Evolutionary conservation across 2,113 vertebrate species (phyloP).

Genomic region (Peromyscus leucopus): DNA sequence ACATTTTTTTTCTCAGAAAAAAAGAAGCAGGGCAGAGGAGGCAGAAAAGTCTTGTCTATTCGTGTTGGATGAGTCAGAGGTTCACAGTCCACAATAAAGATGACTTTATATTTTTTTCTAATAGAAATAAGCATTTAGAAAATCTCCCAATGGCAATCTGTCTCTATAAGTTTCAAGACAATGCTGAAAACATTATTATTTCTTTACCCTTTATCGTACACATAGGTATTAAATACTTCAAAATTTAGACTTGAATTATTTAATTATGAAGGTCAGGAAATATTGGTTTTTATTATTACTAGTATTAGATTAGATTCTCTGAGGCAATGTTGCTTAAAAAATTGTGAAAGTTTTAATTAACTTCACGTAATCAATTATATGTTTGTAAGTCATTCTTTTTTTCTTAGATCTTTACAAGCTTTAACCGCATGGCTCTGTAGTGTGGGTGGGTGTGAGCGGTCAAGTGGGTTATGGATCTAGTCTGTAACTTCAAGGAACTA

Average conservation of each 20-base stretch:
- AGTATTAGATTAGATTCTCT: slow-evolving; percentile 39
- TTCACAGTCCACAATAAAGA: slow-evolving; percentile 46
- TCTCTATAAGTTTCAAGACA: background rate
- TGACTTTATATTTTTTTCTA: slow-evolving; percentile 38
- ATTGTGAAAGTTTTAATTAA: slow-evolving; percentile 65
- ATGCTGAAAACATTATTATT: slow-evolving; percentile 30
- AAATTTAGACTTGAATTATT: slow-evolving; percentile 45
- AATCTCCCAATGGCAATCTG: background rate
- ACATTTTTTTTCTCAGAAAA: slow-evolving; percentile 57
- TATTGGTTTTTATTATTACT: slow-evolving; percentile 49
- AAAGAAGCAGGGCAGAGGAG: slow-evolving; percentile 31
- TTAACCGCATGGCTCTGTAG: background rate
- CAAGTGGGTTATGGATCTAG: background rate
- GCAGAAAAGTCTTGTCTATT: slow-evolving; percentile 51
- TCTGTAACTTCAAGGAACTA: slow-evolving; percentile 4
- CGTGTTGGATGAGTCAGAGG: slow-evolving; percentile 63
- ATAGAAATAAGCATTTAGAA: background rate
- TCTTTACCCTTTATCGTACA: slow-evolving; percentile 48
- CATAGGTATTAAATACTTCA: slow-evolving; percentile 47
- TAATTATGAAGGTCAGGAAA: slow-evolving; percentile 65
- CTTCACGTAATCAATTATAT: slow-evolving; percentile 39
- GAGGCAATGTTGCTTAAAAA: background rate
- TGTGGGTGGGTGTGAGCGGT: background rate
- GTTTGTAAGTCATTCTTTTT: slow-evolving; percentile 48
- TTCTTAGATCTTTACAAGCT: slow-evolving; percentile 46